phyloP scores from a whole-genome alignment of 2,888 invertebrate species.

The Myopa testacea region DNA sequence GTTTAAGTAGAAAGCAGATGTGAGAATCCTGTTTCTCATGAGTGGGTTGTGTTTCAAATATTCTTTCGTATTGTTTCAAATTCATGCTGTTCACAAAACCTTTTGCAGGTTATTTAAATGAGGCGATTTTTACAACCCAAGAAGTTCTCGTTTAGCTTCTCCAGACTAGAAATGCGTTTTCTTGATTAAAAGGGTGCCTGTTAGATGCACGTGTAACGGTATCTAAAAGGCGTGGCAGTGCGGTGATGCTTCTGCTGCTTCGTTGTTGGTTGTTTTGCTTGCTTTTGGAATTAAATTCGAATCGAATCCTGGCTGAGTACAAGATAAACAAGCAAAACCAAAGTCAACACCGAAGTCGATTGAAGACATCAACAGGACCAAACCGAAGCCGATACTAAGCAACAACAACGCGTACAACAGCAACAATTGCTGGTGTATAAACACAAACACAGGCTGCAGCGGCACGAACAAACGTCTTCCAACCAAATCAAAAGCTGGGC shows the following conservation, averaged over 20 bases:
- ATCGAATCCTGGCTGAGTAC: conserved; percentile 16
- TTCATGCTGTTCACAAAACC: background rate
- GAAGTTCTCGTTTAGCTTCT: background rate
- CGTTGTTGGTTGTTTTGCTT: conserved; percentile 8
- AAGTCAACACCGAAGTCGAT: conserved; percentile 23
- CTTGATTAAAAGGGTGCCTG: conserved; percentile 1
- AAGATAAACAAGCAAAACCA: conserved; percentile 23
- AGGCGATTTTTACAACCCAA: conserved; percentile 15
- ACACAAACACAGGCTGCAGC: conserved; percentile 11
- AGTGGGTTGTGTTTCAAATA: too few species aligned
- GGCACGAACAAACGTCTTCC: background rate
- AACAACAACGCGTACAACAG: background rate
- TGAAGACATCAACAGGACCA: background rate
- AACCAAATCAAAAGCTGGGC: conserved; percentile 1
- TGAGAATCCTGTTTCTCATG: too few species aligned
- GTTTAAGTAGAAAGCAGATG: too few species aligned
- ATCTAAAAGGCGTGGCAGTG: background rate
- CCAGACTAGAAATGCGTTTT: conserved; percentile 1
- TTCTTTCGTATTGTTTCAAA: background rate
- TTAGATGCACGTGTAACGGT: background rate
- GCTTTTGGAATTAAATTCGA: conserved; percentile 24
- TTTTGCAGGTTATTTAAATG: background rate
- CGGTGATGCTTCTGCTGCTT: background rate
- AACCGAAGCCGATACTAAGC: background rate
- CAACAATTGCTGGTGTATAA: conserved; percentile 6